Evolutionary conservation across 1,140 invertebrate species (phyloP), one percentile per base, ranked within the genome.

Genomic region (Drosophila pectinifera): DNA sequence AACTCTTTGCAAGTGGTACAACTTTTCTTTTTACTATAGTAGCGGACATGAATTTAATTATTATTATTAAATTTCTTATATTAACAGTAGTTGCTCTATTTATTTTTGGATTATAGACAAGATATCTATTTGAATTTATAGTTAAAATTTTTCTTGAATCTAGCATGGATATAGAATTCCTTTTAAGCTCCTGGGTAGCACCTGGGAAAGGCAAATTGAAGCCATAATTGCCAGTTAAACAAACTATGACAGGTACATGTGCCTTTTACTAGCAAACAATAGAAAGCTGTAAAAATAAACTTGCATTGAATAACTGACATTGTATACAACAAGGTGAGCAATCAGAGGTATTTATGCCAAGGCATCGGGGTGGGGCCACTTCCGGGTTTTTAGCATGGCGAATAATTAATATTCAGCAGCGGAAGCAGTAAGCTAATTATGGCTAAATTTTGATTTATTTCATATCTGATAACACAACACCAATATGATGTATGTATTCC

Each of bases 241-340:
- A 82, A 59, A 73, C 62, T 36, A 38, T 67, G 56, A 43, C 49
- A 62, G 62, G 61, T 73, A 43, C 75, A 73, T 61, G 59, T 78
- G 61, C 56, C 57, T 39, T 51, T 5, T 1, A 16, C 13, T 51
- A 34, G 2, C 24, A 31, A 6, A 16, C n/a, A n/a, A 31, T 41
- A n/a, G 10, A 58, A 31, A 41, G 18, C 51, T 20, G 22, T 14
- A 34, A 39, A 8, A 26, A 16, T 31, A 36, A 24, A 14, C 20
- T 16, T 51, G 8, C n/a, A 24, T 53, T 5, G n/a, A 34, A 14
- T 20, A 31, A 14, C 48, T 14, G 28, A 20, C 28, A 51, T 51
- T 20, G 11, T 13, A 31, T 20, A 5, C 11, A 13, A 49, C 24
- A 34, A 31, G 11, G 28, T 51, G 11, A 14, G 48, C 48, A 14